Percentiles rank a stretch among this genome's conserved stretches.
phyloP scores from a whole-genome alignment of 1,140 invertebrate species.

The Drosophila willistoni region DNA sequence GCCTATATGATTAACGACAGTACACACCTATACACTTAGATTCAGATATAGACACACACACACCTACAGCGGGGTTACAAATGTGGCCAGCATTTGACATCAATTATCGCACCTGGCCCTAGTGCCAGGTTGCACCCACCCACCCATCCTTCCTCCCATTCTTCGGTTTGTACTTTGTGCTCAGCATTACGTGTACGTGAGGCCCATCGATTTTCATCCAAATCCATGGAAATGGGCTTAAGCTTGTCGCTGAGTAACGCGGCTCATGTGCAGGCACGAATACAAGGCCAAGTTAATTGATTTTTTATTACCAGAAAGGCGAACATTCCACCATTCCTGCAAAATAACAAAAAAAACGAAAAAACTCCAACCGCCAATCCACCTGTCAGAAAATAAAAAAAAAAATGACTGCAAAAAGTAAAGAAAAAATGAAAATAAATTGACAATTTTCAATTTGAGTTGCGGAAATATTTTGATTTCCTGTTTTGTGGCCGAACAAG shows the following conservation, averaged over 20 bases:
- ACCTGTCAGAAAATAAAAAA: background rate
- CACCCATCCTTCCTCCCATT: background rate
- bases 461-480: slow-evolving; percentile 80
- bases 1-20: slow-evolving; percentile 70
- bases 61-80: slow-evolving; percentile 38
- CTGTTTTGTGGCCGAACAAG: slow-evolving; percentile 43
- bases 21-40: slow-evolving; percentile 19
- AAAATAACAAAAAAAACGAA: background rate
- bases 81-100: slow-evolving; percentile 72
- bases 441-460: slow-evolving; percentile 79
- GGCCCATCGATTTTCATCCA: slow-evolving; percentile 51
- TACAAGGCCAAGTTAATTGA: slow-evolving; percentile 69
- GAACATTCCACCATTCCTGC: slow-evolving; percentile 2
- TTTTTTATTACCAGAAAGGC: slow-evolving; percentile 67
- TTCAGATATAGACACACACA: background rate
- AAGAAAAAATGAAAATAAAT: slow-evolving; percentile 56
- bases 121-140: slow-evolving; percentile 21
- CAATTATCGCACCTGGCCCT: slow-evolving; percentile 69
- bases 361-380: background rate
- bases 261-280: slow-evolving; percentile 49
- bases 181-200: slow-evolving; percentile 32
- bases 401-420: slow-evolving; percentile 26
- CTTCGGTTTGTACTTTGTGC: background rate
- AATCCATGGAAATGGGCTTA: slow-evolving; percentile 51
- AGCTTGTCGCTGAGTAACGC: slow-evolving; percentile 52